Conservation (phyloP, 2,888 invertebrate genomes). For the Agriopis aurantiaria region DNA sequence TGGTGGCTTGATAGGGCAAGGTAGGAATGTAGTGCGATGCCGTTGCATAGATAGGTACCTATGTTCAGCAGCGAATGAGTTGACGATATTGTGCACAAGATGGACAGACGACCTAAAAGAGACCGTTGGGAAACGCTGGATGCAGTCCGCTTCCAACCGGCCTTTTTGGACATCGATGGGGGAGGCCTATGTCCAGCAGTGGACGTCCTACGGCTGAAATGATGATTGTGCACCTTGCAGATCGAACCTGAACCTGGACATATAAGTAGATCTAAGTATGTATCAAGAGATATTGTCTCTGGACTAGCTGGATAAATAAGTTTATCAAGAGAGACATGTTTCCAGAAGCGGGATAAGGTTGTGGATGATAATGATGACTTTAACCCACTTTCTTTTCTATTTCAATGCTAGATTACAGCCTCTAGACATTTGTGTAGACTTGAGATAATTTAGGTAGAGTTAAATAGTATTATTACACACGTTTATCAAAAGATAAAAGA, state of each 20-base stretch:
- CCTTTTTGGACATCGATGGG: too few relatives aligned
- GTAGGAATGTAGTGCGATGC: background rate
- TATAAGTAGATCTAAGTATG: too few relatives aligned
- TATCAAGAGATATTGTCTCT: too few relatives aligned
- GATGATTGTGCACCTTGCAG: background rate
- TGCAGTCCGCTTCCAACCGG: too few relatives aligned
- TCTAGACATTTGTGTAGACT: constrained; percentile 13
- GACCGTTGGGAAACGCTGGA: too few relatives aligned
- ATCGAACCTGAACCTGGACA: background rate
- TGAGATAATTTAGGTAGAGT: constrained; percentile 8
- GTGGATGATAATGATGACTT: background rate
- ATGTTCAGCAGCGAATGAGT: too few relatives aligned
- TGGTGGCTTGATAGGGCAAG: background rate
- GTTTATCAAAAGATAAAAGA: constrained; percentile 29
- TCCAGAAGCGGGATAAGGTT: background rate
- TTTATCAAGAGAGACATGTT: background rate
- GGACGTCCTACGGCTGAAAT: too few relatives aligned
- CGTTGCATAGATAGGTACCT: too few relatives aligned
- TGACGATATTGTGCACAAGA: background rate
- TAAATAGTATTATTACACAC: constrained; percentile 6
- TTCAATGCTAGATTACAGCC: constrained; percentile 10
- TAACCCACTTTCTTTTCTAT: constrained; percentile 16
- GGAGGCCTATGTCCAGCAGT: too few relatives aligned
- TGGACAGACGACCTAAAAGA: too few relatives aligned
- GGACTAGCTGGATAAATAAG: too few relatives aligned